Conservation (phyloP, 92 coral and sea anemone species). For the Phenganax marumi region DNA sequence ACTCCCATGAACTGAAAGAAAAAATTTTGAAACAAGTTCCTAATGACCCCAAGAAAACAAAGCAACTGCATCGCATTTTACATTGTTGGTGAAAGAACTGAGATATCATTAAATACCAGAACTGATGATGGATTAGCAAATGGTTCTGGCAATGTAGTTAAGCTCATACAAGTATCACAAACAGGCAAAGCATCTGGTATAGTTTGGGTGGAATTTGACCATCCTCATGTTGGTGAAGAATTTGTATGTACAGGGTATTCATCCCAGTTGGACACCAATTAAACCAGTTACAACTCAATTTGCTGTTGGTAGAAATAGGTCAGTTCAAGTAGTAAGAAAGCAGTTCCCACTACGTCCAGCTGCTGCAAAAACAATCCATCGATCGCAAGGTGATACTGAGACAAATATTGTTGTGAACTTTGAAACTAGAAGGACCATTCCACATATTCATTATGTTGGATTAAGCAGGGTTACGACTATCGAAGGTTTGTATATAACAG, state of each 20-base stretch:
- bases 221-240: no score
- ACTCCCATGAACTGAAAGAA: conserved; percentile 50
- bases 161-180: no score
- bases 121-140: no score
- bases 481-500: conserved; percentile 40
- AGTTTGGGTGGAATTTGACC: conserved; percentile 33
- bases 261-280: no score
- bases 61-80: conserved; percentile 48
- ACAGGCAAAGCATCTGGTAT: conserved; percentile 26
- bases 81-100: conserved; percentile 53
- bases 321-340: no score
- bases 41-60: conserved; percentile 63
- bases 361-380: conserved; percentile 47
- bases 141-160: no score
- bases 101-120: no score
- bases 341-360: conserved; percentile 49
- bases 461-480: conserved; percentile 42
- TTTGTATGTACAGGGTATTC: no score
- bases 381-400: conserved; percentile 47
- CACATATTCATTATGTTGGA: conserved; percentile 48
- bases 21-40: no score
- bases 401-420: conserved; percentile 19
- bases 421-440: conserved; percentile 13
- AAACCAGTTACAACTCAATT: no score
- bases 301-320: no score